phyloP scores from a whole-genome alignment of 2,888 invertebrate species.

The Buathra laborator region DNA sequence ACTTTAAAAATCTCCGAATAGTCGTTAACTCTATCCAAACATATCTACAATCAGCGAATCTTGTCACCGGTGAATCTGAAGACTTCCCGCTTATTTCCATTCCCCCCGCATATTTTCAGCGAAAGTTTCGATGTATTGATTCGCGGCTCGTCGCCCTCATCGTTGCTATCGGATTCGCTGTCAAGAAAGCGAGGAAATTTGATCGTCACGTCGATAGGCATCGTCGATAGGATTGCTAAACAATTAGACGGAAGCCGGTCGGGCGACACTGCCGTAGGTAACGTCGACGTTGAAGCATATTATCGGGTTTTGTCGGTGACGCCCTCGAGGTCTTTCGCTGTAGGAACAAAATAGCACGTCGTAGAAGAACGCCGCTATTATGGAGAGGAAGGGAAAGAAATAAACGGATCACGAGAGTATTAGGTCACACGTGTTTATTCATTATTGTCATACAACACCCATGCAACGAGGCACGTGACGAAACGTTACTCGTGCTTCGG shows the following conservation, averaged over 20 bases:
- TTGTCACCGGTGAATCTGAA: too few relatives aligned
- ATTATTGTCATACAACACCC: conserved; percentile 79
- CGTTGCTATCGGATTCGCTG: background rate
- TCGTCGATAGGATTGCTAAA: background rate
- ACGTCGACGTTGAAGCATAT: background rate
- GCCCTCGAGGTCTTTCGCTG: background rate
- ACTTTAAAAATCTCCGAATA: too few relatives aligned
- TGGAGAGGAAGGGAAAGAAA: background rate
- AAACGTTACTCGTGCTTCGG: conserved; percentile 22
- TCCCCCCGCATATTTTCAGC: too few relatives aligned
- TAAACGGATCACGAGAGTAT: conserved; percentile 50
- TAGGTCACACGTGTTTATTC: conserved; percentile 79
- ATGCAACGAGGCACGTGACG: conserved; percentile 63
- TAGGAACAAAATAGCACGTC: background rate
- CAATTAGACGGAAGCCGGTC: conserved; percentile 22
- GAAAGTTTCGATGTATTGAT: background rate
- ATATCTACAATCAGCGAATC: too few relatives aligned
- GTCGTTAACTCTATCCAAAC: too few relatives aligned
- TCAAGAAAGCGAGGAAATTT: conserved; percentile 45
- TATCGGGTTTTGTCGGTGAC: conserved; percentile 6
- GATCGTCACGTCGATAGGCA: background rate
- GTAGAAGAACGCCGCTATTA: background rate
- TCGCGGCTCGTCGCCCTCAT: background rate
- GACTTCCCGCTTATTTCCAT: too few relatives aligned
- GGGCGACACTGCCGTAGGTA: background rate